A percentile compares a stretch with the other conserved stretches of the same genome.
phyloP scores from a whole-genome alignment of 2,113 vertebrate genomes.

The Amia ocellicauda region DNA sequence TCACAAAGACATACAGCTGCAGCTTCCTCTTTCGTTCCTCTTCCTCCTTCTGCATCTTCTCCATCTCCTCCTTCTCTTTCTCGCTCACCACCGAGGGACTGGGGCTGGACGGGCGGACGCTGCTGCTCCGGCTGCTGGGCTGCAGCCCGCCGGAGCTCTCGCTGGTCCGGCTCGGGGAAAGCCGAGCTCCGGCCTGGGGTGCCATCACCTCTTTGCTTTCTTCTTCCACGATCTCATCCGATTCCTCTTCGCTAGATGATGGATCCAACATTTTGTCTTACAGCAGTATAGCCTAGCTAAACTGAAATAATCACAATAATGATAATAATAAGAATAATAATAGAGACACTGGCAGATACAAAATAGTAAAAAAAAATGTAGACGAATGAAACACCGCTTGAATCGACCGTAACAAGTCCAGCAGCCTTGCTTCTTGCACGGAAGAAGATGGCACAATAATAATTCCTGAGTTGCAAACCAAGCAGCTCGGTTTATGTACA shows the following conservation, averaged over 20 bases:
- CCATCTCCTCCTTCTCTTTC: constrained; percentile 93
- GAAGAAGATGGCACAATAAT: not conserved
- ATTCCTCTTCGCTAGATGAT: constrained; percentile 92
- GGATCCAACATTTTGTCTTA: constrained; percentile 81
- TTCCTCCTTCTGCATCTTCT: constrained; percentile 90
- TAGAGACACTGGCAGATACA: constrained; percentile 8
- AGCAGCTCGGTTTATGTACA: constrained; percentile 19
- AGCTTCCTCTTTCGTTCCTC: constrained; percentile 91
- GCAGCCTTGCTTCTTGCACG: not conserved
- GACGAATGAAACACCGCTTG: constrained; percentile 9
- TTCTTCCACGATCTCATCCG: constrained; percentile 81
- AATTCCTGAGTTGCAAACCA: constrained; percentile 9
- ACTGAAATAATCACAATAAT: too few species aligned
- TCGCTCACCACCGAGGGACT: constrained; percentile 85
- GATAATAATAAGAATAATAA: too few species aligned
- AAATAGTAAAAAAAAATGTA: not conserved
- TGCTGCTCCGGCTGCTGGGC: constrained; percentile 63
- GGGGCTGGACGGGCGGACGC: constrained; percentile 71
- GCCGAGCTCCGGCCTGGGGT: constrained; percentile 67
- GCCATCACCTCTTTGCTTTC: constrained; percentile 76
- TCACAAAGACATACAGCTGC: constrained; percentile 96
- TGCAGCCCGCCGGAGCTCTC: constrained; percentile 73
- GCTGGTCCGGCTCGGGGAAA: constrained; percentile 78
- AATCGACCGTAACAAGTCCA: not conserved
- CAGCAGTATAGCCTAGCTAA: constrained; percentile 16